These are phyloP conservation scores for Popillia japonica DNA, from an alignment of 1,140 invertebrate genomes.

Conservation along the genomic window DNA sequence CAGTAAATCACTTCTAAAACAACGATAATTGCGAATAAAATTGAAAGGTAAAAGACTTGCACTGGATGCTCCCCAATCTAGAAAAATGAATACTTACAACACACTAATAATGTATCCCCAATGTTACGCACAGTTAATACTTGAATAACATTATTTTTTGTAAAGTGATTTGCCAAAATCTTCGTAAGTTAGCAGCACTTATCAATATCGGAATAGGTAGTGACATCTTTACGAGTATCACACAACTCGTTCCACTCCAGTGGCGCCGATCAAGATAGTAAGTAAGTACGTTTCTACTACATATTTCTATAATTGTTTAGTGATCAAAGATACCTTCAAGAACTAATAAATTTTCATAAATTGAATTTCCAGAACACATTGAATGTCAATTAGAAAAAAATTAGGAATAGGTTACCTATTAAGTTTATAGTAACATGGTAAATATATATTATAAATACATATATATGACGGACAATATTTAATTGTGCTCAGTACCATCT, in stretches of 20 bases:
- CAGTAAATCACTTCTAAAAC: conserved; percentile 2
- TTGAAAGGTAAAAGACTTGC: not conserved
- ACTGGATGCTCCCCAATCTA: conserved; percentile 5
- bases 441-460: too few relatives aligned
- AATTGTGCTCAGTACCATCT: too few relatives aligned
- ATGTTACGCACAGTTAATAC: conserved; percentile 25
- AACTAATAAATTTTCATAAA: too few relatives aligned
- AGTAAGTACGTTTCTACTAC: too few relatives aligned
- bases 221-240: not conserved
- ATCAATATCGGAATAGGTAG: not conserved
- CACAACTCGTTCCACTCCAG: not conserved
- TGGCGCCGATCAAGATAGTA: not conserved
- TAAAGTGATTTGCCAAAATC: conserved; percentile 33
- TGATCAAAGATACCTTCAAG: too few relatives aligned
- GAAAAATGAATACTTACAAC: conserved; percentile 32
- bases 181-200: conserved; percentile 34
- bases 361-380: too few relatives aligned
- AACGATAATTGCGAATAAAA: conserved; percentile 5
- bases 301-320: too few relatives aligned
- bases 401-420: too few relatives aligned
- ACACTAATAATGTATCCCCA: conserved; percentile 13
- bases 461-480: too few relatives aligned
- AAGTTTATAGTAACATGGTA: too few relatives aligned
- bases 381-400: too few relatives aligned
- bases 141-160: conserved; percentile 34